phyloP scores from a whole-genome alignment of 1,140 invertebrate species.

The Apis florea region DNA sequence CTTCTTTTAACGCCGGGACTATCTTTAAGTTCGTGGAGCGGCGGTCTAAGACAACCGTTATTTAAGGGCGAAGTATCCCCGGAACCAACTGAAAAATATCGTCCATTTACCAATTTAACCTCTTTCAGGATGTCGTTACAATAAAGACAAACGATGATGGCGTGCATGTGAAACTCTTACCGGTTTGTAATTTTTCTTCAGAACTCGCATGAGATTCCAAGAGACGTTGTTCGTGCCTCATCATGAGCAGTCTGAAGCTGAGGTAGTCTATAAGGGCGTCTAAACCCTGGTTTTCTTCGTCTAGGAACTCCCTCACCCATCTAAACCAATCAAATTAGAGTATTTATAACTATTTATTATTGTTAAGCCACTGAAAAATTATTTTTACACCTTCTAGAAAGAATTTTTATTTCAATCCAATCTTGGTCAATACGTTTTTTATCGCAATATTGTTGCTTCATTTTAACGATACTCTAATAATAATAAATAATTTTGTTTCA shows the following conservation, averaged over 20 bases:
- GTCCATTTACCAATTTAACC: not conserved
- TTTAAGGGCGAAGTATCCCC: conserved; percentile 74
- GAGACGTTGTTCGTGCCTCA: conserved; percentile 91
- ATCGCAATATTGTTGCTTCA: too few relatives aligned
- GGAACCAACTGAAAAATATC: conserved; percentile 65
- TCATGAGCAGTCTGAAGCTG: conserved; percentile 95
- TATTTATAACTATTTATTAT: conserved; percentile 47
- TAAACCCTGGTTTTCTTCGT: conserved; percentile 96
- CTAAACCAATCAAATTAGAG: conserved; percentile 76
- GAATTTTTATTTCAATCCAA: too few relatives aligned
- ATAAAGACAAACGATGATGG: not conserved
- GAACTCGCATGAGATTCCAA: conserved; percentile 87
- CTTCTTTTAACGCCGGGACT: conserved; percentile 87
- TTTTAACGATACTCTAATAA: too few relatives aligned
- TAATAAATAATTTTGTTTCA: too few relatives aligned
- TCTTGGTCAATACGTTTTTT: too few relatives aligned
- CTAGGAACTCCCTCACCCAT: conserved; percentile 99
- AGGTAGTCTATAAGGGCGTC: conserved; percentile 98
- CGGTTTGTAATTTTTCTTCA: conserved; percentile 83
- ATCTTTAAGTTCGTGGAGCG: conserved; percentile 83
- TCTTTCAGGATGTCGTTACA: not conserved
- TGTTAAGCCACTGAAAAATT: too few relatives aligned
- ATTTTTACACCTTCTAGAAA: too few relatives aligned
- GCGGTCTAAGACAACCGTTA: conserved; percentile 83
- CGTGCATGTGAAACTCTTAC: conserved; percentile 59